Evolutionary conservation across 2,888 invertebrate species (phyloP).

Genomic region (Ormyrus thymus): DNA sequence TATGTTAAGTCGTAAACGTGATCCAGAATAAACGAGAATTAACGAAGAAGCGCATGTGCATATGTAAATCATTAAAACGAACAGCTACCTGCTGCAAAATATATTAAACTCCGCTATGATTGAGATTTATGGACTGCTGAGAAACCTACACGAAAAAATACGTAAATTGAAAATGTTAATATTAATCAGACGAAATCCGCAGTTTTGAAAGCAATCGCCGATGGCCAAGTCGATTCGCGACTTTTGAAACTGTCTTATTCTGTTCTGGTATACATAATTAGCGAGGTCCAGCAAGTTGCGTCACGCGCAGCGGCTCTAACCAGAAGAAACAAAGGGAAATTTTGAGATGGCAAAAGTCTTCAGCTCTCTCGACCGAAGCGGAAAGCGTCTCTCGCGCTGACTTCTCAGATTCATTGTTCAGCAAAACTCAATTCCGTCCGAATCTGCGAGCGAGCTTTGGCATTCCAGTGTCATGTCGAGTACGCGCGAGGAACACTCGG

Average conservation of each 20-base stretch:
- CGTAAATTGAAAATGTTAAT: no score
- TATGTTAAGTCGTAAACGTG: not conserved
- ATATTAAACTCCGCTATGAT: not conserved
- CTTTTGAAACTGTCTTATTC: no score
- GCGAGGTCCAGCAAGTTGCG: no score
- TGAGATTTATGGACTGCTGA: no score
- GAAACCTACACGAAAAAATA: no score
- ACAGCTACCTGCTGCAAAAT: not conserved
- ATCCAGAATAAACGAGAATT: constrained; percentile 12
- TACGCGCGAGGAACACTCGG: not conserved
- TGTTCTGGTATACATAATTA: no score
- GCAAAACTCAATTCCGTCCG: constrained; percentile 26
- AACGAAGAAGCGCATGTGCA: not conserved
- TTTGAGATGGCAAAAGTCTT: constrained; percentile 24
- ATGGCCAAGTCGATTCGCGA: no score
- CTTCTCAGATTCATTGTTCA: constrained; percentile 25
- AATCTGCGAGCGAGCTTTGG: constrained; percentile 14
- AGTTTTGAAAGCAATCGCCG: no score
- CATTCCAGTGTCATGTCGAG: constrained; percentile 32
- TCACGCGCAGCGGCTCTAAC: no score
- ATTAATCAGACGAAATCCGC: no score
- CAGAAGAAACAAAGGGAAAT: constrained; percentile 38
- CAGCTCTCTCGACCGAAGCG: constrained; percentile 13
- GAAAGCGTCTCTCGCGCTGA: constrained; percentile 39
- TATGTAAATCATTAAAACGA: not conserved